These are phyloP conservation scores for Montipora capitata DNA, from an alignment of 92 coral and sea anemone species.

Conservation along the genomic window DNA sequence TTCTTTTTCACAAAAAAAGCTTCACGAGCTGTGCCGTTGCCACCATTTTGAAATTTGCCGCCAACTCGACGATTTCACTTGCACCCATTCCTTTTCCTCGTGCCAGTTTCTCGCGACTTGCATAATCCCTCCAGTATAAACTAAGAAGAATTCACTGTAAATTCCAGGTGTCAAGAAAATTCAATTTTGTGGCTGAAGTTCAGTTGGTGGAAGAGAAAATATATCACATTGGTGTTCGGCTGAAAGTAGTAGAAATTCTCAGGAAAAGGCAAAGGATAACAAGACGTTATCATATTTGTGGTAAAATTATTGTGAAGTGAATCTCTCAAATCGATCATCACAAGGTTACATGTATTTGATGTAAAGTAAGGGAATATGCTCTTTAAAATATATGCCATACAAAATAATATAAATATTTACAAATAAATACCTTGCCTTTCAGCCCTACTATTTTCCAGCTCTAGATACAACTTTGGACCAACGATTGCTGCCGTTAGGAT, in stretches of 20 bases:
- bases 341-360: background rate
- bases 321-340: background rate
- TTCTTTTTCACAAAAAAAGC: too few species aligned
- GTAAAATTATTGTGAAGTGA: background rate
- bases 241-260: background rate
- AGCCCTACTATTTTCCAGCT: conserved; percentile 56
- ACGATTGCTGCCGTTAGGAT: conserved; percentile 34
- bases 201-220: conserved; percentile 25
- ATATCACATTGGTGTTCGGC: background rate
- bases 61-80: too few species aligned
- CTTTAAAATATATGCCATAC: background rate
- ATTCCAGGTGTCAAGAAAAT: conserved; percentile 38
- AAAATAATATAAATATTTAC: too few species aligned
- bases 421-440: conserved; percentile 16
- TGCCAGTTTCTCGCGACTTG: too few species aligned
- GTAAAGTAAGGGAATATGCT: background rate
- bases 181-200: background rate
- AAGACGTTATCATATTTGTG: background rate
- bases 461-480: conserved; percentile 51
- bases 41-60: too few species aligned
- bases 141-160: too few species aligned
- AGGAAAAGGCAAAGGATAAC: background rate
- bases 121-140: too few species aligned
- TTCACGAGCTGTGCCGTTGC: too few species aligned
- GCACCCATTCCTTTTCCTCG: too few species aligned